Base-by-base conservation (phyloP, 2,888 invertebrate species). In the Clusia tigrina region DNA sequence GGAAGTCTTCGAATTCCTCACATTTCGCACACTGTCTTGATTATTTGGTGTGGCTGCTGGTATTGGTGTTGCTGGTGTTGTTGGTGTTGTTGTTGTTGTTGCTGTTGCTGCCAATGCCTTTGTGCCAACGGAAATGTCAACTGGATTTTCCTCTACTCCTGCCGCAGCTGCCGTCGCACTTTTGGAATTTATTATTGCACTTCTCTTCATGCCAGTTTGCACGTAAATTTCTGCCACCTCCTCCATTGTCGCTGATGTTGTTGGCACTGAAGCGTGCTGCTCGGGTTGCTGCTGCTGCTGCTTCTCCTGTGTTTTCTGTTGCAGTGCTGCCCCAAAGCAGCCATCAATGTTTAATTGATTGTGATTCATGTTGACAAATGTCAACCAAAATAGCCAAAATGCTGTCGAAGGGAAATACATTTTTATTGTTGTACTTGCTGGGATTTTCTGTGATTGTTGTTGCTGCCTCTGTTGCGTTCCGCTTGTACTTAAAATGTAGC, bases 331-430 rank as follows among this genome's bases (percentile, higher is more conserved):
- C 60, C 58, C 68, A 58, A 65, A 67, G 69, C 72, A 69, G 65
- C 73, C 69, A 71, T 72, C 71, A 63, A 64, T 25, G 66, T 70
- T 69, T 66, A 78, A 77, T 73, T 76, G 74, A 65, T 74, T 70
- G 67, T 74, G 76, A 69, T 74, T 71, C 62, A 69, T 59, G 67
- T 70, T 72, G 66, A 77, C 71, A 74, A 80, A 74, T 74, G 77
- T 78, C 78, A 80, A 70, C 71, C 77, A 71, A 71, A 81, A 71
- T 70, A 80, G 71, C 76, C 79, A 78, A 74, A 78, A 72, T 69
- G 76, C 67, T 69, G 74, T 68, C 71, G 73, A 72, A 64, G 71
- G 69, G 71, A 80, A 76, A 71, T 75, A 73, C 78, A 78, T 78
- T 61, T 66, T 67, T 46, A 1, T 23, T 22, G 1, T 12, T n/a